Evolutionary conservation across 2,888 invertebrate species (phyloP), one percentile per base, ranked within the genome.

Genomic region (Sicus ferrugineus): DNA sequence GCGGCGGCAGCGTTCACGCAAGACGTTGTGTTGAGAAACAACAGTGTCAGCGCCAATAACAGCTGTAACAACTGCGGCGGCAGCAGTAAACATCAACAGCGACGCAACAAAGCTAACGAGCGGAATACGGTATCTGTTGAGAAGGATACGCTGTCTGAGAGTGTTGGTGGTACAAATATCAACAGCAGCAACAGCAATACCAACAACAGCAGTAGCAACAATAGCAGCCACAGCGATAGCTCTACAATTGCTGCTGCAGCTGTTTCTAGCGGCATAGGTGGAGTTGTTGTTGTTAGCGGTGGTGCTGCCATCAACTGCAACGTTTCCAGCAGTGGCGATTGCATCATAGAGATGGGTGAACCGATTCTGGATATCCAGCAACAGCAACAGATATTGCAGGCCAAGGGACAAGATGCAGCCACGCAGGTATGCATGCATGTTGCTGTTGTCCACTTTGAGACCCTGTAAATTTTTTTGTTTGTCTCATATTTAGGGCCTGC

Each of bases 311-410:
- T 67, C 19, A 71, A 52, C 58, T 72, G 75, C 70, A 75, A 75
- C 42, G 72, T 72, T 56, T 82, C 84, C 76, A 85, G 83, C 78
- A 79, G 84, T 76, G 81, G 84, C 75, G 86, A 86, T 77, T 86
- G 85, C 79, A 84, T 87, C 73, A 86, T 86, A 73, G 86, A 87
- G 77, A 83, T 87, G 75, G 83, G 82, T 68, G 86, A 86, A 73
- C 73, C 74, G 21, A 75, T 77, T 70, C 72, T 75, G 67, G 75
- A 77, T 56, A 75, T 77, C 70, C 75, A 77, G 34, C 76, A 77
- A 65, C 74, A 75, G 52, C 75, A 75, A 28, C 73, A 75, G 67
- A 75, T 75, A 46, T 59, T 77, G 63, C 75, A 73, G 50, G 72
- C 72, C 4, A 75, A 73, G 64, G 72, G 73, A 26, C 74, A 75